Evolutionary conservation across 2,888 invertebrate species (phyloP), one percentile per base, ranked within the genome.

Genomic region (Lordiphosa andalusiaca): DNA sequence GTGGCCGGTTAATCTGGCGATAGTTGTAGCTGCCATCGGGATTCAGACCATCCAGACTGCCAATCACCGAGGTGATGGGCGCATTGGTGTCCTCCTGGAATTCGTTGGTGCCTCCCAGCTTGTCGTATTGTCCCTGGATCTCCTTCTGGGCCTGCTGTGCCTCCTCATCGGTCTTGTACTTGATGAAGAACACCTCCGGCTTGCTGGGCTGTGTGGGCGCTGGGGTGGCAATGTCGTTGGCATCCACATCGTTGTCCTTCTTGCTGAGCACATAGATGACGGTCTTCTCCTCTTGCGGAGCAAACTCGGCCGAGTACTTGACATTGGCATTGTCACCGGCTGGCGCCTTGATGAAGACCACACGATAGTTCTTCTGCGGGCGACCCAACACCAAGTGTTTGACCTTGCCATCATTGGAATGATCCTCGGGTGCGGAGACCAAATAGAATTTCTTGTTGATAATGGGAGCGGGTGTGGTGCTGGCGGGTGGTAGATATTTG

Each of bases 151-250:
- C 89, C 66, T 87, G 87, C 37, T 77, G 67, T 6, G 89, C 89
- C 83, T 89, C 89, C 39, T 89, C 87, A 9, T 87, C 85, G 38
- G 89, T 89, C 69, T 87, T 89, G 77, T 90, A 90, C 60, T 89
- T 89, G 66, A 90, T 88, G 70, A 90, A 90, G 89, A 88, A 90
- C 2, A 90, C 88, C 67, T 90, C 89, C 2, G 89, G 89, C 59
- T 90, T 89, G 74, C 87, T 88, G 63, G 89, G 86, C 60, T 86
- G 81, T 2, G 88, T 84, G 37, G 89, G 89, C 2, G 88, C 84
- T 4, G 88, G 89, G 3, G 87, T 87, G 16, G 85, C 88, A 73
- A 89, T 86, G 19, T 86, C 84, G 4, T 70, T 70, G 19, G 87
- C 86, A 62, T 88, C 72, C 65, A 89, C 42, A 56, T 87, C 88